These are phyloP conservation scores for Siniperca undulata DNA, from an alignment of 2,797 vertebrate species.

Conservation along the genomic window DNA sequence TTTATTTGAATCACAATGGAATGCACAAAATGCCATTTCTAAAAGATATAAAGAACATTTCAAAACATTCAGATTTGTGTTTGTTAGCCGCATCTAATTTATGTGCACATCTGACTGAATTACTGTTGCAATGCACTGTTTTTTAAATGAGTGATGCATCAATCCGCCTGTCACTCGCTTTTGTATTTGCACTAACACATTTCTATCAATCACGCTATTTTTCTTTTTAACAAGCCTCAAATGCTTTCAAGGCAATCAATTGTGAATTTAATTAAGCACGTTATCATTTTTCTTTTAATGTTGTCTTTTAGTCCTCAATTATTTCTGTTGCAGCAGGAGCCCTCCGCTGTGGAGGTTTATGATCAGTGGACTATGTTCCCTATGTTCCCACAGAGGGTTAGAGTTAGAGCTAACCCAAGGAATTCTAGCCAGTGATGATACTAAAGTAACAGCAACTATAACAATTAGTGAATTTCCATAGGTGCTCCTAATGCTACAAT, in stretches of 20 bases:
- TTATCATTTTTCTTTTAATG: conserved; percentile 60
- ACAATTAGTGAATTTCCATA: neutral
- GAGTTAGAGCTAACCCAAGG: conserved; percentile 1
- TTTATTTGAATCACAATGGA: conserved; percentile 74
- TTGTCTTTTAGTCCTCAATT: conserved; percentile 38
- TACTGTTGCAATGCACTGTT: conserved; percentile 18
- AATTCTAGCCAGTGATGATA: neutral
- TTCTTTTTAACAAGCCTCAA: conserved; percentile 13
- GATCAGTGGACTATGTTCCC: conserved; percentile 28
- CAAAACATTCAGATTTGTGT: conserved; percentile 54
- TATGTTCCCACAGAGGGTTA: neutral
- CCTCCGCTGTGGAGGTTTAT: conserved; percentile 16
- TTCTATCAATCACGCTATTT: conserved; percentile 36
- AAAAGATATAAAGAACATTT: conserved; percentile 59
- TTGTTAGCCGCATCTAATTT: conserved; percentile 50
- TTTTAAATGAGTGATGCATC: conserved; percentile 37
- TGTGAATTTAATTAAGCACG: conserved; percentile 67
- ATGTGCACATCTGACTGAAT: conserved; percentile 43
- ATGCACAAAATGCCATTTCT: conserved; percentile 37
- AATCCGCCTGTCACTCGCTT: conserved; percentile 55
- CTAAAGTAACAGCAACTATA: neutral
- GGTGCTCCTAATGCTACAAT: neutral
- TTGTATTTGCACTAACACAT: conserved; percentile 45
- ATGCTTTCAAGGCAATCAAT: conserved; percentile 51
- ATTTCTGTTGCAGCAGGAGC: conserved; percentile 22